Conservation (phyloP, 2,113 vertebrate species). For the Antechinus stuartii region DNA sequence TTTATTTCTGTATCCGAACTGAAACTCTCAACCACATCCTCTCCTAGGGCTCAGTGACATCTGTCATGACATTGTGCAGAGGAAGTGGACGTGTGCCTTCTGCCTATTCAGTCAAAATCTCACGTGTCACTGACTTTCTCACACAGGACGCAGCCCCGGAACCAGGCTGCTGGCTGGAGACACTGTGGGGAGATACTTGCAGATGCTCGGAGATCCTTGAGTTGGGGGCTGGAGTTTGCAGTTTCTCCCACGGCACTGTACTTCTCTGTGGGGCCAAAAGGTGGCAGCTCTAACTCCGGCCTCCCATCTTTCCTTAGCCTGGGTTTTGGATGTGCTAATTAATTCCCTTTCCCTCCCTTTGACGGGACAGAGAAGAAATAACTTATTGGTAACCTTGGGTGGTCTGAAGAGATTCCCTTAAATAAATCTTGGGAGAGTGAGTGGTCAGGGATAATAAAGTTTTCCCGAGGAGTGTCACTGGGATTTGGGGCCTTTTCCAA, state of each 20-base stretch:
- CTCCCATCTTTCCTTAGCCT: conserved; percentile 5
- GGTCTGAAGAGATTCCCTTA: background rate
- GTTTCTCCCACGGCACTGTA: background rate
- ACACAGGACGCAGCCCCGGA: background rate
- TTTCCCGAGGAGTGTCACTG: background rate
- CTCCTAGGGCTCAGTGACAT: background rate
- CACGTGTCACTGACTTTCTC: background rate
- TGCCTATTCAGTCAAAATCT: background rate
- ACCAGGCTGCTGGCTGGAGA: background rate
- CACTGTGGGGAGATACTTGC: too few species aligned
- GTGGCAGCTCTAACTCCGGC: conserved; percentile 81
- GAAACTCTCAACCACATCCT: conserved; percentile 3
- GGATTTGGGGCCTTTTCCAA: background rate
- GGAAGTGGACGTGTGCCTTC: background rate
- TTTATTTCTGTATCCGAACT: background rate
- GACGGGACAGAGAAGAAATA: background rate
- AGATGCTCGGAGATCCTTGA: too few species aligned
- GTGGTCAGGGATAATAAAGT: background rate
- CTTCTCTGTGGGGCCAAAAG: conserved; percentile 67
- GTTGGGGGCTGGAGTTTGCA: too few species aligned
- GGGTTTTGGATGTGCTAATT: background rate
- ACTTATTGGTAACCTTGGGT: background rate
- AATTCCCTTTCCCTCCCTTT: background rate
- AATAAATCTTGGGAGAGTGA: background rate
- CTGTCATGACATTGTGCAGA: background rate